phyloP scores from a whole-genome alignment of 2,797 vertebrate genomes.

The Agapornis canus region DNA sequence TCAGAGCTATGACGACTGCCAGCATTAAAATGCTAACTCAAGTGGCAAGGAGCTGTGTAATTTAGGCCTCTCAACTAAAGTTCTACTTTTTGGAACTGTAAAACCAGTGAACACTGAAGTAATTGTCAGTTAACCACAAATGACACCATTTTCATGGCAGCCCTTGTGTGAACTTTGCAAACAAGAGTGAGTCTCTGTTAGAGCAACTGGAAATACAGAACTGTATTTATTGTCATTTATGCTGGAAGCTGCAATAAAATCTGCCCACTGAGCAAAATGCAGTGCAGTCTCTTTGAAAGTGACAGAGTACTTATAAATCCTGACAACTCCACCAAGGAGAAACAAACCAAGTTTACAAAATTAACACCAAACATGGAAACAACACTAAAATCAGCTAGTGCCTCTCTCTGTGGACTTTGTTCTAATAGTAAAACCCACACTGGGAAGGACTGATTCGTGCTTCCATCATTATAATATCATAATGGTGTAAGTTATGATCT shows the following conservation, averaged over 20 bases:
- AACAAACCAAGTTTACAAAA: conserved; percentile 3
- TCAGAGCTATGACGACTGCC: background rate
- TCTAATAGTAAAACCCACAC: background rate
- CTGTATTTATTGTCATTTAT: conserved; percentile 26
- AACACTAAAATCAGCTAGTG: background rate
- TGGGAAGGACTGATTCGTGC: background rate
- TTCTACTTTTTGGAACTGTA: background rate
- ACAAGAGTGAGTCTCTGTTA: background rate
- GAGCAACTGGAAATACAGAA: conserved; percentile 3
- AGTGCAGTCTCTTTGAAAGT: background rate
- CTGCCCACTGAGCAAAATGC: conserved; percentile 17
- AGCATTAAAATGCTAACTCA: background rate
- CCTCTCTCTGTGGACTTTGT: background rate
- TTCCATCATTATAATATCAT: conserved; percentile 7
- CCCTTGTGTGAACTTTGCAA: conserved; percentile 2
- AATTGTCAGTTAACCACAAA: background rate
- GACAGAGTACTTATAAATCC: background rate
- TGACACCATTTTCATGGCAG: background rate
- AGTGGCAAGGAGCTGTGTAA: background rate
- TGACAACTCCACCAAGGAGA: background rate
- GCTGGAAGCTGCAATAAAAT: conserved; percentile 47
- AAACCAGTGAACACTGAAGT: background rate
- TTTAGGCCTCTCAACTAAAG: background rate
- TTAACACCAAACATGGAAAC: background rate
- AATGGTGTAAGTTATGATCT: conserved; percentile 22